Conservation (phyloP, 1,140 invertebrate genomes). For the Paramacrobiotus metropolitanus region DNA sequence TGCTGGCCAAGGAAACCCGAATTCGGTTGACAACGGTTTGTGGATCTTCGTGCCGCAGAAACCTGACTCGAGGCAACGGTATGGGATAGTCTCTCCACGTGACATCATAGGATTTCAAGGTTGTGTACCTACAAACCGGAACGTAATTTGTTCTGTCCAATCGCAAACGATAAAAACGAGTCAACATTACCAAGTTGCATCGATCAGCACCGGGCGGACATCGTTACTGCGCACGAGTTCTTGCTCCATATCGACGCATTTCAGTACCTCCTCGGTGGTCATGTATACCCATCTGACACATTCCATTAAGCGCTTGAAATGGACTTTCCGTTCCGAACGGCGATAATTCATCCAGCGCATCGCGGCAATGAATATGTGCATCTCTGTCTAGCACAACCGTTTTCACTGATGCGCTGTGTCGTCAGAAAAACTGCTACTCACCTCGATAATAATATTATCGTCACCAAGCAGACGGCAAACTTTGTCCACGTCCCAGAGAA, state of each 20-base stretch:
- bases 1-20: too few relatives aligned
- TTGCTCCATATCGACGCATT: neutral
- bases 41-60: too few relatives aligned
- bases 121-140: too few relatives aligned
- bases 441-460: neutral
- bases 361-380: neutral
- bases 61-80: too few relatives aligned
- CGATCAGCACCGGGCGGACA: neutral
- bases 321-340: neutral
- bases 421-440: too few relatives aligned
- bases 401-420: too few relatives aligned
- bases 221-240: neutral
- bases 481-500: neutral
- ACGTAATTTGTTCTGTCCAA: too few relatives aligned
- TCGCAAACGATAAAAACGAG: too few relatives aligned
- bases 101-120: too few relatives aligned
- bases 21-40: too few relatives aligned
- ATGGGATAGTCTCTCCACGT: too few relatives aligned
- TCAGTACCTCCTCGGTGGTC: neutral
- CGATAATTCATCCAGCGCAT: neutral
- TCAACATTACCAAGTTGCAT: constrained; percentile 7
- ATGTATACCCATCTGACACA: neutral
- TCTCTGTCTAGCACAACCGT: too few relatives aligned
- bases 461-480: neutral
- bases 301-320: neutral